Evolutionary conservation across 53 echinoderm and acorn worm genomes (phyloP).

Genomic region (Glandiceps talaboti): DNA sequence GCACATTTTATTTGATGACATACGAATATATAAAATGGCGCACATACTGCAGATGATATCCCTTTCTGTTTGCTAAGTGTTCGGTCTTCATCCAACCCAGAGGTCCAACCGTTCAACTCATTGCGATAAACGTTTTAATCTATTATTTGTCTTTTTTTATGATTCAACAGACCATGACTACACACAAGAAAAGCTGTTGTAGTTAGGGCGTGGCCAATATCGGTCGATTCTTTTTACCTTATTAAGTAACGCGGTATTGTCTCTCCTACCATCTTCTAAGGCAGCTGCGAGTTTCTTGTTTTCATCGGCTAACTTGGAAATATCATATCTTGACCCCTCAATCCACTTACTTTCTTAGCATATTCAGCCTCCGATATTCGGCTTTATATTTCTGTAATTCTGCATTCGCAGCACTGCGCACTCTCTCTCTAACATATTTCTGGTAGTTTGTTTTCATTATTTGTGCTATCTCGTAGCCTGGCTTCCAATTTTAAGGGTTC

Average conservation of each 20-base stretch:
- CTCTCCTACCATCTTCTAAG: constrained; percentile 51
- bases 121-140: no score
- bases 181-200: no score
- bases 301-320: constrained; percentile 46
- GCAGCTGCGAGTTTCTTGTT: constrained; percentile 53
- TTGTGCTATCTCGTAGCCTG: constrained; percentile 68
- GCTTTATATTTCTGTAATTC: constrained; percentile 84
- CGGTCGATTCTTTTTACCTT: constrained; percentile 29
- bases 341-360: constrained; percentile 67
- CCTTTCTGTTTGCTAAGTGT: no score
- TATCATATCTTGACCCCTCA: constrained; percentile 58
- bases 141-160: no score
- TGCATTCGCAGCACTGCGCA: constrained; percentile 51
- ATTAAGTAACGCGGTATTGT: constrained; percentile 33
- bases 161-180: no score
- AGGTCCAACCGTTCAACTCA: no score
- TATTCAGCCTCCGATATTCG: constrained; percentile 58
- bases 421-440: constrained; percentile 59
- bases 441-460: constrained; percentile 68
- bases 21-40: no score
- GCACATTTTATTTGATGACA: no score
- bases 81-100: no score
- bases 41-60: no score
- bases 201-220: no score
- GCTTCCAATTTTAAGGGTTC: constrained; percentile 69